Evolutionary conservation across 2,113 vertebrate genomes (phyloP).

Genomic region (Heterotis niloticus): DNA sequence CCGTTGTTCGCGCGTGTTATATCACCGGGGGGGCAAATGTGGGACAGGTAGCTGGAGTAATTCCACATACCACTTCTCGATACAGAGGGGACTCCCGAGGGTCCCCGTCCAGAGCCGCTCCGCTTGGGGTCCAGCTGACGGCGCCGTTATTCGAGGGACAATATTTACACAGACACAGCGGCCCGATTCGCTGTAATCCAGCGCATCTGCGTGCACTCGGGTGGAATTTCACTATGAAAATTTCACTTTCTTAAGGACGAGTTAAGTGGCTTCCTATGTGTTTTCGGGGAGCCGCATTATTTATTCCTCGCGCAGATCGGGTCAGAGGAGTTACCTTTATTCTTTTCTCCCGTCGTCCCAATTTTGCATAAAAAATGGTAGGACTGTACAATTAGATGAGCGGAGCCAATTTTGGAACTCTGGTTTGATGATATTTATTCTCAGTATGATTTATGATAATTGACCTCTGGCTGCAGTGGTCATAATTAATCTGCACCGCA

Average conservation of each 20-base stretch:
- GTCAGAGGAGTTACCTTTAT: background rate
- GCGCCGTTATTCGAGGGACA: background rate
- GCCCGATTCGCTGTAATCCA: background rate
- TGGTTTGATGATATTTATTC: conserved; percentile 51
- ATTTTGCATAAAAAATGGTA: conserved; percentile 46
- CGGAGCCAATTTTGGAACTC: conserved; percentile 50
- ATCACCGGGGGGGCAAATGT: background rate
- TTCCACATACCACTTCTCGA: background rate
- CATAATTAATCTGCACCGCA: conserved; percentile 51
- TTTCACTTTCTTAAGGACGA: background rate
- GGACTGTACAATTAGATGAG: conserved; percentile 43
- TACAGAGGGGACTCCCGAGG: too few species aligned
- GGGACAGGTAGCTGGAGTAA: background rate
- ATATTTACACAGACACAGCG: background rate
- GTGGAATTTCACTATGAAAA: background rate
- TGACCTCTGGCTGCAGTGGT: conserved; percentile 46
- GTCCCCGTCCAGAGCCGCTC: too few species aligned
- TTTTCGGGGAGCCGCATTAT: conserved; percentile 11
- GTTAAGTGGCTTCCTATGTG: background rate
- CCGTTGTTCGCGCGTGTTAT: background rate
- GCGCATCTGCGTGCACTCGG: background rate
- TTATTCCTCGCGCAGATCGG: background rate
- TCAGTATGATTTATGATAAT: conserved; percentile 53
- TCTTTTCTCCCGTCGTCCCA: conserved; percentile 27
- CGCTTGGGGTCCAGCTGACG: background rate